Evolutionary conservation across 2,113 vertebrate species (phyloP).

Genomic region (Lepus americanus): DNA sequence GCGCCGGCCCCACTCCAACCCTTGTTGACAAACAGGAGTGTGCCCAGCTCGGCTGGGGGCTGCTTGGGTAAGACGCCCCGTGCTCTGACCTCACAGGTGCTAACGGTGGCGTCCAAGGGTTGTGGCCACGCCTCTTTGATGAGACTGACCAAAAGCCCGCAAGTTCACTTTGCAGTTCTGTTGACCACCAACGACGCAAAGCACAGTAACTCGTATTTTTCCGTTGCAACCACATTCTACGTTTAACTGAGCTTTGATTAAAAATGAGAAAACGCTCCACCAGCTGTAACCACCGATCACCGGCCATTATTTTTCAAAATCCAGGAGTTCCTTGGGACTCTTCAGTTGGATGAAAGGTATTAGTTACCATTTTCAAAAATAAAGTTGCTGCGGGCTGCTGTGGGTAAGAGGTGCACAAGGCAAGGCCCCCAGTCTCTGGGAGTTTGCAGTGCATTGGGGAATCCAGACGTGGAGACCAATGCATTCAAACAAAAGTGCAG

Average conservation of each 20-base stretch:
- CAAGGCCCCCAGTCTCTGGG: background rate
- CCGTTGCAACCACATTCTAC: background rate
- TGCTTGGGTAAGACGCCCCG: background rate
- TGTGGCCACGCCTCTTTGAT: conserved; percentile 22
- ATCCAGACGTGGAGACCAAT: background rate
- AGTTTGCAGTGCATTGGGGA: background rate
- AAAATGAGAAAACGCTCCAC: conserved; percentile 39
- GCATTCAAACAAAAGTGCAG: background rate
- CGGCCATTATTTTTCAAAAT: conserved; percentile 35
- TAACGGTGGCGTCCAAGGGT: background rate
- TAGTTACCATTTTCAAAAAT: conserved; percentile 41
- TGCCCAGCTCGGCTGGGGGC: background rate
- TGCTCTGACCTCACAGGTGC: background rate
- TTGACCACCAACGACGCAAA: background rate
- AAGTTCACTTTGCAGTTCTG: background rate
- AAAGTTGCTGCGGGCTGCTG: background rate
- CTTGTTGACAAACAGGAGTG: background rate
- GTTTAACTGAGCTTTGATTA: conserved; percentile 9
- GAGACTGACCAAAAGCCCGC: background rate
- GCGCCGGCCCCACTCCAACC: background rate
- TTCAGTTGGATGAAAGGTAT: conserved; percentile 35
- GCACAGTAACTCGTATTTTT: background rate
- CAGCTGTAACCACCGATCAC: background rate
- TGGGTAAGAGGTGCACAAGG: background rate
- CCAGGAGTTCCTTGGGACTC: conserved; percentile 6